These are phyloP conservation scores for Ochropacha duplaris DNA, from an alignment of 2,888 invertebrate genomes.

Conservation along the genomic window DNA sequence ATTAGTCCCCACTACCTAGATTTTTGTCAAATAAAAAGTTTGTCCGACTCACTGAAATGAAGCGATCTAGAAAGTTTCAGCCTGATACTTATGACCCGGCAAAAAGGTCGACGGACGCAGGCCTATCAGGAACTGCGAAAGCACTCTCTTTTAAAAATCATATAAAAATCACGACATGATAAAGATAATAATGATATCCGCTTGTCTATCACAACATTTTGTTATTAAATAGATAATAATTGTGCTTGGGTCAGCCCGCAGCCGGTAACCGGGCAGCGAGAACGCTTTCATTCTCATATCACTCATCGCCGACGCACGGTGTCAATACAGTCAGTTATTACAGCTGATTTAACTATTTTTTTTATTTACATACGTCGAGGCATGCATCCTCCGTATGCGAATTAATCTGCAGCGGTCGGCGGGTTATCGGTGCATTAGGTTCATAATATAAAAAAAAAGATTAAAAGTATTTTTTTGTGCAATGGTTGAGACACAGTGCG, in stretches of 20 bases:
- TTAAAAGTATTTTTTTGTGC: constrained; percentile 38
- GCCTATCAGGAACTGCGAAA: not conserved
- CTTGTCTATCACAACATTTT: constrained; percentile 16
- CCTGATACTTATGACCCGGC: no score
- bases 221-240: constrained; percentile 28
- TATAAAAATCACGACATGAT: not conserved
- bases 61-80: no score
- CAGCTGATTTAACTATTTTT: constrained; percentile 28
- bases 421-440: constrained; percentile 70
- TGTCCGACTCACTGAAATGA: no score
- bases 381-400: constrained; percentile 54
- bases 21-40: no score
- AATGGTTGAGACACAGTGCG: constrained; percentile 74
- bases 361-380: constrained; percentile 23
- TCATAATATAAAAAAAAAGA: constrained; percentile 33
- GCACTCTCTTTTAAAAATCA: not conserved
- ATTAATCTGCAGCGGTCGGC: constrained; percentile 48
- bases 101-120: no score
- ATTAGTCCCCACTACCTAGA: no score
- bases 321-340: constrained; percentile 19
- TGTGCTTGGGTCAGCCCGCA: constrained; percentile 37
- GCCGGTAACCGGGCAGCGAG: constrained; percentile 7
- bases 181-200: constrained; percentile 14
- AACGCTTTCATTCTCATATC: constrained; percentile 36
- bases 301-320: constrained; percentile 33